These are phyloP conservation scores for Bombyx huttoni DNA, from an alignment of 2,888 invertebrate genomes.

Conservation along the genomic window DNA sequence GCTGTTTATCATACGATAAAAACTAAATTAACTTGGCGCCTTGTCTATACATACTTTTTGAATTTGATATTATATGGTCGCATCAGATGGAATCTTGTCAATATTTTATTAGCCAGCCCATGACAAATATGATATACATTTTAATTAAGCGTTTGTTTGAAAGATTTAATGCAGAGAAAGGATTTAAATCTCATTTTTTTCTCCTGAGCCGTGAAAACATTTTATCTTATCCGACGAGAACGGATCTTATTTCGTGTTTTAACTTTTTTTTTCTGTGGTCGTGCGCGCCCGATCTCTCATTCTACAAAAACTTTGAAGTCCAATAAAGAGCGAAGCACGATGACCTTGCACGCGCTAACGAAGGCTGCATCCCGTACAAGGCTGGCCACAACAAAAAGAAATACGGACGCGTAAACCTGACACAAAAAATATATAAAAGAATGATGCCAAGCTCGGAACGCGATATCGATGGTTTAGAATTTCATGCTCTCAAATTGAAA, in stretches of 20 bases:
- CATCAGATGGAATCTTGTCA: background rate
- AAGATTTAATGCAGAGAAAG: no score
- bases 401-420: slow-evolving; percentile 45
- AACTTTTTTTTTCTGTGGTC: slow-evolving; percentile 7
- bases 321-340: slow-evolving; percentile 31
- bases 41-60: slow-evolving; percentile 11
- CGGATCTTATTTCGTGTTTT: slow-evolving; percentile 1
- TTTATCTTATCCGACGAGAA: background rate
- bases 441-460: slow-evolving; percentile 37
- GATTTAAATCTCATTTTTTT: no score
- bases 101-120: background rate
- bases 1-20: slow-evolving; percentile 41
- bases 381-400: slow-evolving; percentile 47
- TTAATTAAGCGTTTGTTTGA: no score
- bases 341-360: slow-evolving; percentile 66
- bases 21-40: slow-evolving; percentile 34
- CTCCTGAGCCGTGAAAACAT: background rate
- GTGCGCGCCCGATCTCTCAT: slow-evolving; percentile 7
- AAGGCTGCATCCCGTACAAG: slow-evolving; percentile 58
- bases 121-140: background rate
- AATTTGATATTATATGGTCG: background rate
- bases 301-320: slow-evolving; percentile 19
- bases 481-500: background rate
- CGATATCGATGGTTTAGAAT: slow-evolving; percentile 21
- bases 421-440: slow-evolving; percentile 60